Base-by-base conservation (phyloP, 2,797 vertebrate genomes). In the Hipposideros larvatus region DNA sequence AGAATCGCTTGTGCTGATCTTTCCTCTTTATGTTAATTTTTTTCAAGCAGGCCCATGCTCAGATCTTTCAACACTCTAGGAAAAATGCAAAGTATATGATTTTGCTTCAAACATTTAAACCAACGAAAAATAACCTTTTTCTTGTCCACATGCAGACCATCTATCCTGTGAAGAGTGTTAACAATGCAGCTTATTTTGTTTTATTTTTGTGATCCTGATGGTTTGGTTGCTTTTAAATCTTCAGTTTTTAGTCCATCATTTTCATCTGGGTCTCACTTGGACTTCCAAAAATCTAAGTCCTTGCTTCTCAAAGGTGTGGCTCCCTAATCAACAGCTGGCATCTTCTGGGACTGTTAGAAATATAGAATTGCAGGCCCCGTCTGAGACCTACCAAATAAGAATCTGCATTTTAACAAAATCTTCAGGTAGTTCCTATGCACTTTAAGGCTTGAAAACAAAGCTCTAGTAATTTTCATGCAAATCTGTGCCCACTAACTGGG, bases 181-280 rank as follows among this genome's bases (percentile, higher is more conserved):
- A 53, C 43, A 87, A 26, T 91, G 10, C 26, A 66, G 15, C 19
- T 87, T 93, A 73, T 89, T 55, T 94, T 75, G 55, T 89, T 91
- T 6, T 55, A 53, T 80, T 51, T 94, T 78, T 71, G 74, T 83
- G n/a, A 48, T 93, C n/a, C 75, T 86, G 14, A 43, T 90, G 41
- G 71, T 65, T 31, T 94, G 70, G 66, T 77, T 94, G 66, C 55
- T 94, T 96, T 87, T 80, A 73, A 90, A 90, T 92, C 70, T 92
- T 94, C 83, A 68, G 53, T 53, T 91, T 93, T 94, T 41, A 86
- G 61, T 90, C 28, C 26, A 21, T 70, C 34, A 55, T 84, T 95
- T 96, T 66, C 65, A 92, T 79, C 51, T 57, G 18, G 18, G 26
- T 59, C 46, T 96, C 46, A 91, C 53, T 57, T 97, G n/a, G 48